phyloP scores from a whole-genome alignment of 2,113 vertebrate genomes.

The Cyphomyrus plagiostoma region DNA sequence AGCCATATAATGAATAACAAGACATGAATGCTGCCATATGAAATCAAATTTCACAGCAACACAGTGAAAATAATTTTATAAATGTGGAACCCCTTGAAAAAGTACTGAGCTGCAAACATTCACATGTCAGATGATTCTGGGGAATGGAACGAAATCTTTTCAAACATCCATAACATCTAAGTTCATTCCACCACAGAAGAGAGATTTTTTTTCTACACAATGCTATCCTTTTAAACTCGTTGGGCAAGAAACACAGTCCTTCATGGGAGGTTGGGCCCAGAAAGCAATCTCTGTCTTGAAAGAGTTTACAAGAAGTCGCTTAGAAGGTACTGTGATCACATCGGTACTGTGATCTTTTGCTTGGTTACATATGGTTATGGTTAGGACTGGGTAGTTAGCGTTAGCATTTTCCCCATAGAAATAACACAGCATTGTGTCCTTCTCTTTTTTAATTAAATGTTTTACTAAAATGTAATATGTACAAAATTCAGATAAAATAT shows the following conservation, averaged over 20 bases:
- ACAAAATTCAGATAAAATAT: neutral
- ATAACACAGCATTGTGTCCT: neutral
- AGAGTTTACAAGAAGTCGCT: no score
- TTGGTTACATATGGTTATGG: no score
- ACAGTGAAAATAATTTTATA: neutral
- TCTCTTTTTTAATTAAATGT: neutral
- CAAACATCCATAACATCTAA: neutral
- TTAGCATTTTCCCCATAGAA: no score
- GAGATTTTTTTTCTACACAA: neutral
- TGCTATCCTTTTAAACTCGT: neutral
- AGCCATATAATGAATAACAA: neutral
- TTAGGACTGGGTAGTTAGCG: no score
- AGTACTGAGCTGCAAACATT: neutral
- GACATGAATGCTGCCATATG: neutral
- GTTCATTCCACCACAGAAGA: neutral
- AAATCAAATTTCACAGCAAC: neutral
- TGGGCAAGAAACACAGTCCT: neutral
- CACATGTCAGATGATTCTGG: neutral
- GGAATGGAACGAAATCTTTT: neutral
- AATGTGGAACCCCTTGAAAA: neutral
- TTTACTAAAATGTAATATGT: neutral
- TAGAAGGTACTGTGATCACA: no score
- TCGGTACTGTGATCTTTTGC: no score
- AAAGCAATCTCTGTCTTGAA: no score
- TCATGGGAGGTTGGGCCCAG: no score